Percentiles rank a stretch among this genome's conserved stretches.
Conservation (phyloP, 1,140 invertebrate species). For the Lethrus apterus region DNA sequence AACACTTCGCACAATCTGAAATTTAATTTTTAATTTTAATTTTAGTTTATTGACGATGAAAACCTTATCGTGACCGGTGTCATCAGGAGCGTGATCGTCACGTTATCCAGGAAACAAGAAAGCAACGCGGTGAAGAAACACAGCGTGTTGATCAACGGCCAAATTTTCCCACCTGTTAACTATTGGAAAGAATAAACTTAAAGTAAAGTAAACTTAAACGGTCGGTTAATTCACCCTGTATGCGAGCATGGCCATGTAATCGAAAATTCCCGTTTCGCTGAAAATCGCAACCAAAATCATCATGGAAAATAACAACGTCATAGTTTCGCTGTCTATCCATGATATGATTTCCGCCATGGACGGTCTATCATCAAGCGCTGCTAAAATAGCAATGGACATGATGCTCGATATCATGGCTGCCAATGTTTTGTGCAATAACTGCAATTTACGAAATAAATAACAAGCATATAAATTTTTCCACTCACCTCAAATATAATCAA, state of each 20-base stretch:
- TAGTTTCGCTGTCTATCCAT: conserved; percentile 83
- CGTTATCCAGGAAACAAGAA: conserved; percentile 83
- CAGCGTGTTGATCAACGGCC: conserved; percentile 74
- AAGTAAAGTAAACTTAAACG: too few relatives aligned
- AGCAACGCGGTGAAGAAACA: conserved; percentile 74
- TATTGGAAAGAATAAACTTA: conserved; percentile 43
- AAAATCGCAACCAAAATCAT: conserved; percentile 84
- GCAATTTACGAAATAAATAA: conserved; percentile 29
- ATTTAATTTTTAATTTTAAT: not conserved
- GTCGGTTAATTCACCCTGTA: conserved; percentile 56
- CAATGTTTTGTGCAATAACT: conserved; percentile 70
- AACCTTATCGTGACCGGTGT: conserved; percentile 79
- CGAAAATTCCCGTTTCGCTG: conserved; percentile 82
- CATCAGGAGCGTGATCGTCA: conserved; percentile 80
- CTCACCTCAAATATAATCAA: conserved; percentile 80
- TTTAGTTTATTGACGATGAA: too few relatives aligned
- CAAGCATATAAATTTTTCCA: not conserved
- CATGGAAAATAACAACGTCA: conserved; percentile 86
- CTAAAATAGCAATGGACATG: conserved; percentile 65
- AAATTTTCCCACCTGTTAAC: conserved; percentile 71
- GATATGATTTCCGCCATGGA: conserved; percentile 66
- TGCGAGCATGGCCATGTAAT: conserved; percentile 74
- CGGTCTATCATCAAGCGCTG: conserved; percentile 65
- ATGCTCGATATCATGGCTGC: conserved; percentile 77
- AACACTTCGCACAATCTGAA: conserved; percentile 79